These are phyloP conservation scores for Tragelaphus buxtoni DNA, from an alignment of 2,113 vertebrate genomes.

Conservation along the genomic window DNA sequence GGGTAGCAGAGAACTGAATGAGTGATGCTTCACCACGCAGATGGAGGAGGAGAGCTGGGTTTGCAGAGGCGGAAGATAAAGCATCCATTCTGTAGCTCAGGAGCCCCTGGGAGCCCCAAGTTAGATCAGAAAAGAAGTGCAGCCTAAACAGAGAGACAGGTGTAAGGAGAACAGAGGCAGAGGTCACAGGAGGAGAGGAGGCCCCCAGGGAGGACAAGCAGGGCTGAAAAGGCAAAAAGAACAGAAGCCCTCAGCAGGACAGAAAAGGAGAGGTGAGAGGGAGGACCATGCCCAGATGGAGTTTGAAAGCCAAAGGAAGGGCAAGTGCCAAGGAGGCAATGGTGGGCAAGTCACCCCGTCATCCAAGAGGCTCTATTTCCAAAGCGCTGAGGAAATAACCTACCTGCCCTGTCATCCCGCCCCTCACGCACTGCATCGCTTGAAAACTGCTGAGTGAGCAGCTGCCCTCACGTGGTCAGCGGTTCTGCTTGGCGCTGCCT, in stretches of 20 bases:
- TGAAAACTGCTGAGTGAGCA: neutral
- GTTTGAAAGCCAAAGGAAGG: neutral
- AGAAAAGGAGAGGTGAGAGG: neutral
- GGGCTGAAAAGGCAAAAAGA: neutral
- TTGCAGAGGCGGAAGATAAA: neutral
- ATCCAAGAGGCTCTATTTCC: neutral
- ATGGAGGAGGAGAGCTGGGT: neutral
- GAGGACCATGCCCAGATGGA: neutral
- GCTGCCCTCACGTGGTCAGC: neutral
- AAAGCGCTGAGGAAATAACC: neutral
- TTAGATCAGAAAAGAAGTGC: neutral
- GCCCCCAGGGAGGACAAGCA: too few relatives aligned
- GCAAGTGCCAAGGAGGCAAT: accelerated
- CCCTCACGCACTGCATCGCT: neutral
- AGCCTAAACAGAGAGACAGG: neutral
- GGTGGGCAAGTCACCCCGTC: neutral
- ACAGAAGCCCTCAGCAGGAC: neutral
- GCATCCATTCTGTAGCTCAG: neutral
- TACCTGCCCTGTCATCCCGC: neutral
- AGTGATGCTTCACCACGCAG: neutral
- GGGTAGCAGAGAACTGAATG: neutral
- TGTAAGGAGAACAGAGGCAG: neutral
- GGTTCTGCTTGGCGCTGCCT: neutral
- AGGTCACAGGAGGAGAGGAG: neutral
- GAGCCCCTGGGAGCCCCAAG: neutral